Evolutionary conservation across 2,888 invertebrate genomes (phyloP).

Genomic region (Erannis defoliaria): DNA sequence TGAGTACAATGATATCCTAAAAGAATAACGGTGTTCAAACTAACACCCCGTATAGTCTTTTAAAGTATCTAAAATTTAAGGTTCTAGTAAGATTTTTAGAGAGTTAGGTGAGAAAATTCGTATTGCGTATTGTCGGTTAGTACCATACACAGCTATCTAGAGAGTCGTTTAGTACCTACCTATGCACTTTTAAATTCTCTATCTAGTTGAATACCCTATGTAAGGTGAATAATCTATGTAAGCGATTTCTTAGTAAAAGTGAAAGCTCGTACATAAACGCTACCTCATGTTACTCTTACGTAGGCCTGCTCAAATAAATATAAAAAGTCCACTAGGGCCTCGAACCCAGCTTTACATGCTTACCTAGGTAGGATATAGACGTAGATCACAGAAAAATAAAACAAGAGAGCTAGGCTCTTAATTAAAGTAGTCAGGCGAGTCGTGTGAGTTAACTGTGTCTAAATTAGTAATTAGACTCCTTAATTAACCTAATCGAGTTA

Average conservation of each 20-base stretch:
- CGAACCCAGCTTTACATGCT: neutral
- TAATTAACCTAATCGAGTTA: conserved; percentile 43
- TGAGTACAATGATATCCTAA: too few species aligned
- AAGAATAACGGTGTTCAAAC: too few species aligned
- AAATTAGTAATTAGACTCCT: conserved; percentile 27
- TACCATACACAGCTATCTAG: too few species aligned
- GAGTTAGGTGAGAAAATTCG: too few species aligned
- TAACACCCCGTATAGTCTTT: too few species aligned
- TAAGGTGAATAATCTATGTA: conserved; percentile 18
- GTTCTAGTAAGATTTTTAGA: too few species aligned
- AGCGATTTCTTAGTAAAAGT: conserved; percentile 31
- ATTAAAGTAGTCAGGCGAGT: conserved; percentile 13
- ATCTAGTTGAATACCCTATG: neutral
- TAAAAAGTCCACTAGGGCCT: conserved; percentile 16
- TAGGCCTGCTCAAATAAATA: conserved; percentile 1
- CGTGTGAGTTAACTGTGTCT: conserved; percentile 13
- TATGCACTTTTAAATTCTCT: neutral
- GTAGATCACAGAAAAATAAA: too few species aligned
- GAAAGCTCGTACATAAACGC: conserved; percentile 29
- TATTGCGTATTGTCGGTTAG: too few species aligned
- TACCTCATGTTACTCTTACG: conserved; percentile 22
- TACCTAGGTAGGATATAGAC: neutral
- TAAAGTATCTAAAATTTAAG: too few species aligned
- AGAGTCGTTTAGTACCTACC: too few species aligned
- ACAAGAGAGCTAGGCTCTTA: conserved; percentile 5